Percentiles rank a stretch among this genome's conserved stretches.
phyloP scores from a whole-genome alignment of 1,140 invertebrate species.

The Marisa cornuarietis region DNA sequence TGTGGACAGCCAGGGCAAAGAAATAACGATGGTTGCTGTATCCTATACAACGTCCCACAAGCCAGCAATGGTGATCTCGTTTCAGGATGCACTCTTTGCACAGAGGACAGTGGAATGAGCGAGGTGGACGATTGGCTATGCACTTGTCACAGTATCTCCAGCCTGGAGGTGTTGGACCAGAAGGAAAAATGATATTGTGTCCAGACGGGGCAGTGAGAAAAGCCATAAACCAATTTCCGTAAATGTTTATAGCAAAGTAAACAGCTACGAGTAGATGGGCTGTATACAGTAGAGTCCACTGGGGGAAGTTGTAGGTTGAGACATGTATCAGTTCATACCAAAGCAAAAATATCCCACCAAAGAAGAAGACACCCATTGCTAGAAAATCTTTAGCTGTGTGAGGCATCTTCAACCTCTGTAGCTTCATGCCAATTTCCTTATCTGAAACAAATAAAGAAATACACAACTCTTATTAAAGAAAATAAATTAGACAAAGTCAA shows the following conservation, averaged over 20 bases:
- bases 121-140: slow-evolving; percentile 36
- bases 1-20: slow-evolving; percentile 81
- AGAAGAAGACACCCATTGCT: slow-evolving; percentile 27
- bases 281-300: slow-evolving; percentile 4
- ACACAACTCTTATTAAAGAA: no score
- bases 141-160: slow-evolving; percentile 48
- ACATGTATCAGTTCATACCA: slow-evolving; percentile 44
- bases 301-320: slow-evolving; percentile 33
- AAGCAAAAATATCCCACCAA: slow-evolving; percentile 42
- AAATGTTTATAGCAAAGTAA: slow-evolving; percentile 40
- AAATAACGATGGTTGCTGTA: slow-evolving; percentile 91
- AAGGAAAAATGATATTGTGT: slow-evolving; percentile 18
- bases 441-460: no score
- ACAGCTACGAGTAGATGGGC: slow-evolving; percentile 23
- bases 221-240: slow-evolving; percentile 43
- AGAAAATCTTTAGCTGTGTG: slow-evolving; percentile 7
- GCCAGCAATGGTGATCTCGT: slow-evolving; percentile 95
- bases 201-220: slow-evolving; percentile 34
- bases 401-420: neutral
- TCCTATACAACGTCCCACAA: slow-evolving; percentile 89
- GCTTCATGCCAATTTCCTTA: no score
- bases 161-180: slow-evolving; percentile 17
- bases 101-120: slow-evolving; percentile 85
- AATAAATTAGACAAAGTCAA: no score
- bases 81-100: slow-evolving; percentile 88